A percentile compares a stretch with the other conserved stretches of the same genome.
Conservation (phyloP, 2,888 invertebrate genomes). For the Boloria selene region DNA sequence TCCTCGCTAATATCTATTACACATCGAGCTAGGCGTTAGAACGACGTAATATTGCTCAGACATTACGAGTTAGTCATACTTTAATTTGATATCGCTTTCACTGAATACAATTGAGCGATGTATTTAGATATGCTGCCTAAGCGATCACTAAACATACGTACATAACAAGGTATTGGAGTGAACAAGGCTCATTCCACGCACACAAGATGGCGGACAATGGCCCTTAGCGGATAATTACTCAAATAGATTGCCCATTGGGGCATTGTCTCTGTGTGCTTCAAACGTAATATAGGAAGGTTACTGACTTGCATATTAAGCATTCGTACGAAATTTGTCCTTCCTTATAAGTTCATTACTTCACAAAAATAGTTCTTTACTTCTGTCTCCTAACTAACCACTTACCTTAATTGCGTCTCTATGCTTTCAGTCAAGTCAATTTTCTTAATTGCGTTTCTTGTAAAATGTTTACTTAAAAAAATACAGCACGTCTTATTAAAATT, state of each 20-base stretch:
- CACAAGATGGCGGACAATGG: slow-evolving; percentile 81
- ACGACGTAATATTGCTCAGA: slow-evolving; percentile 21
- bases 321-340: slow-evolving; percentile 42
- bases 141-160: slow-evolving; percentile 64
- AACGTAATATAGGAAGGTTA: slow-evolving; percentile 66
- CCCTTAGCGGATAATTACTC: slow-evolving; percentile 82
- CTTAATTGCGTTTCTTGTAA: slow-evolving; percentile 22
- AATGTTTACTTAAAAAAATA: slow-evolving; percentile 13
- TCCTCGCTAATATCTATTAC: slow-evolving; percentile 47
- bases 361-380: slow-evolving; percentile 16
- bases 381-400: slow-evolving; percentile 20
- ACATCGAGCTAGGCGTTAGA: slow-evolving; percentile 33
- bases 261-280: slow-evolving; percentile 71
- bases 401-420: slow-evolving; percentile 22
- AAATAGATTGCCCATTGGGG: slow-evolving; percentile 82
- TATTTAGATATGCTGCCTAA: slow-evolving; percentile 27
- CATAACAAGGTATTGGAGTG: slow-evolving; percentile 71
- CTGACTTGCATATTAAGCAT: slow-evolving; percentile 57
- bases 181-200: slow-evolving; percentile 78
- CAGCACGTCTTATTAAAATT: neutral
- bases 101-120: slow-evolving; percentile 9
- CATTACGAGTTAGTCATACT: slow-evolving; percentile 9
- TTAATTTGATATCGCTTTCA: neutral
- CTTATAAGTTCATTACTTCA: slow-evolving; percentile 23
- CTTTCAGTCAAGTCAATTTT: slow-evolving; percentile 24